A percentile compares a stretch with the other conserved stretches of the same genome.
Evolutionary conservation across 2,888 invertebrate genomes (phyloP).

Genomic region (Ectemnius lituratus): DNA sequence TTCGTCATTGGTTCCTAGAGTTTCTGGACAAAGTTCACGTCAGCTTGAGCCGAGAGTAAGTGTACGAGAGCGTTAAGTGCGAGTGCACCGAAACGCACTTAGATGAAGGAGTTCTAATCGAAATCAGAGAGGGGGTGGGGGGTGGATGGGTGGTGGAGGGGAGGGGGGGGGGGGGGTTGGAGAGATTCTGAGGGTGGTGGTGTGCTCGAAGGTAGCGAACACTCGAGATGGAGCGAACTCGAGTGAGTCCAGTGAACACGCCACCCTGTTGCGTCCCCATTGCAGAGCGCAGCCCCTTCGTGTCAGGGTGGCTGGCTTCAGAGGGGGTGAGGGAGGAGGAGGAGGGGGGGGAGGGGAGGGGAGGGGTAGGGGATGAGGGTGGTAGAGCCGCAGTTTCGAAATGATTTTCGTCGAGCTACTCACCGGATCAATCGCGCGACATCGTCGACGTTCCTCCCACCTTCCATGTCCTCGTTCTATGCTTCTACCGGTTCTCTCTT

Average conservation of each 20-base stretch:
- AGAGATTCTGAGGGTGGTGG: not conserved
- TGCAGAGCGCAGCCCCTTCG: not conserved
- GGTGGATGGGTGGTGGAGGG: too few relatives aligned
- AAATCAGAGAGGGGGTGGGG: too few relatives aligned
- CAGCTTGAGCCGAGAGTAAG: not conserved
- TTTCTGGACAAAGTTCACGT: not conserved
- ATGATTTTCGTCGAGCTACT: slow-evolving; percentile 5
- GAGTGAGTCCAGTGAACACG: slow-evolving; percentile 15
- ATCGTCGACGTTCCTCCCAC: too few relatives aligned
- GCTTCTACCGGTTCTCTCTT: too few relatives aligned
- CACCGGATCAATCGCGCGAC: slow-evolving; percentile 6
- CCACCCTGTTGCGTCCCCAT: slow-evolving; percentile 45
- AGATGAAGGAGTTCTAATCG: not conserved
- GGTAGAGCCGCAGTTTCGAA: not conserved
- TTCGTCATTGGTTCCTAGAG: not conserved
- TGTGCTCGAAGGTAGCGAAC: not conserved
- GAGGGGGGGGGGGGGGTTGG: too few relatives aligned
- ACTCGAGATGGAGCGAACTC: too few relatives aligned
- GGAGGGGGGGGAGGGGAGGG: too few relatives aligned
- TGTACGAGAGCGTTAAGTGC: not conserved
- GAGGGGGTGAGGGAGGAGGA: too few relatives aligned
- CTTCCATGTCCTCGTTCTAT: too few relatives aligned
- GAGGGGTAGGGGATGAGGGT: not conserved
- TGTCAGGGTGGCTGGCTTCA: not conserved
- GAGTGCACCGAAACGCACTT: slow-evolving; percentile 5